Conservation (phyloP, 2,113 vertebrate genomes). For the Microcebus ravelobensis region DNA sequence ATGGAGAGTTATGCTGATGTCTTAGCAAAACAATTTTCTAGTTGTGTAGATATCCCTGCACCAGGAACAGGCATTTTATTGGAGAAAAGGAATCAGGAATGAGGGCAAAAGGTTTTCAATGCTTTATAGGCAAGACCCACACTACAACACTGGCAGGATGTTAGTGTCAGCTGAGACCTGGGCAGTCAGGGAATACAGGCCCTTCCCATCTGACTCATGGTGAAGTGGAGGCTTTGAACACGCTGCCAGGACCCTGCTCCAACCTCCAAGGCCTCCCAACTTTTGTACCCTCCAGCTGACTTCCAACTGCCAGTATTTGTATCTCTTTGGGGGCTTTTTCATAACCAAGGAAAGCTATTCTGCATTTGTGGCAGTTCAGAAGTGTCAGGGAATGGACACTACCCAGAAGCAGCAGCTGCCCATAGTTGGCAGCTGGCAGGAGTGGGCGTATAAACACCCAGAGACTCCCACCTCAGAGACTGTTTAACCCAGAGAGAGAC, state of each 20-base stretch:
- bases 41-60: background rate
- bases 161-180: background rate
- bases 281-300: fast-evolving
- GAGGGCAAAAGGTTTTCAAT: background rate
- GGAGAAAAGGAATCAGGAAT: background rate
- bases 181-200: fast-evolving
- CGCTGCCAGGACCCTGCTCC: fast-evolving
- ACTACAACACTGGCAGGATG: fast-evolving
- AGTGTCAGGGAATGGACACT: background rate
- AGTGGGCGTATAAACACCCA: background rate
- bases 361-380: background rate
- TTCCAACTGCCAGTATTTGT: background rate
- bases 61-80: background rate
- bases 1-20: background rate
- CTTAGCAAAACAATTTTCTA: conserved; percentile 35
- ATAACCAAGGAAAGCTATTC: background rate
- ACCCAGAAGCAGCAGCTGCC: background rate
- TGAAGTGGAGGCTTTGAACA: background rate
- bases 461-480: too few relatives aligned
- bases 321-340: background rate
- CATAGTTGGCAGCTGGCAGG: background rate
- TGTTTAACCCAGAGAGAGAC: background rate
- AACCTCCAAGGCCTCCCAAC: fast-evolving
- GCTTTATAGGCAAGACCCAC: background rate
- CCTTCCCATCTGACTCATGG: background rate